A percentile compares a stretch with the other conserved stretches of the same genome.
These are phyloP conservation scores for Nycteola revayana DNA, from an alignment of 2,888 invertebrate species.

Conservation along the genomic window DNA sequence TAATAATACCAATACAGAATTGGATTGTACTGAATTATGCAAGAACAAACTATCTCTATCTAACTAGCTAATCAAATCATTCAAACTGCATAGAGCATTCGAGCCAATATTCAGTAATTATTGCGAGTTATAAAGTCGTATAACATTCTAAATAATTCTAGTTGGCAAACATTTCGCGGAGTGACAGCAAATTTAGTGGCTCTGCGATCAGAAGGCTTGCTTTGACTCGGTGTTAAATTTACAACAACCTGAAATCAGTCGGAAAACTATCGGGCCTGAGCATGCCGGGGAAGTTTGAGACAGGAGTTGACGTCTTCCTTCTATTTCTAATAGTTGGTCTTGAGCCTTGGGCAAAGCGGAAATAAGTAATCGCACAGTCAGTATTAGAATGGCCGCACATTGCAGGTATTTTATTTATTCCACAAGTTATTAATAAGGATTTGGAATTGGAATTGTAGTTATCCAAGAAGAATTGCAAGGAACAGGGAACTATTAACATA, in stretches of 20 bases:
- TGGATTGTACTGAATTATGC: no score
- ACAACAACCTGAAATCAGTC: slow-evolving; percentile 69
- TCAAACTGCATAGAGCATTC: slow-evolving; percentile 10
- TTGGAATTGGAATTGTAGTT: no score
- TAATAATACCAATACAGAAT: no score
- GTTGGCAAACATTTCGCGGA: slow-evolving; percentile 35
- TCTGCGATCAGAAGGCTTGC: slow-evolving; percentile 56
- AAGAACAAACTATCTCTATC: slow-evolving; percentile 1
- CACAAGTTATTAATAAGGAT: no score
- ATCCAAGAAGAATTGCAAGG: no score
- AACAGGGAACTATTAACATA: no score
- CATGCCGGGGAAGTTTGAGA: slow-evolving; percentile 59
- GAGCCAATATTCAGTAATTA: slow-evolving; percentile 5
- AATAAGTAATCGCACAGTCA: no score
- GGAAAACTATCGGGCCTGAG: slow-evolving; percentile 56
- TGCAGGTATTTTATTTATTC: no score
- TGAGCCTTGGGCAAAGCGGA: not conserved
- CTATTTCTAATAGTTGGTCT: slow-evolving; percentile 37
- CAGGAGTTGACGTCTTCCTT: slow-evolving; percentile 47
- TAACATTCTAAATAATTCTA: slow-evolving; percentile 32
- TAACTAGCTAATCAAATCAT: slow-evolving; percentile 5
- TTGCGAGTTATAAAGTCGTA: slow-evolving; percentile 9
- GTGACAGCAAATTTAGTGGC: slow-evolving; percentile 58
- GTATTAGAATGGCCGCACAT: no score
- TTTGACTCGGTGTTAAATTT: slow-evolving; percentile 64